Evolutionary conservation across 2,888 invertebrate species (phyloP).

Genomic region (Diplazon laetatorius): DNA sequence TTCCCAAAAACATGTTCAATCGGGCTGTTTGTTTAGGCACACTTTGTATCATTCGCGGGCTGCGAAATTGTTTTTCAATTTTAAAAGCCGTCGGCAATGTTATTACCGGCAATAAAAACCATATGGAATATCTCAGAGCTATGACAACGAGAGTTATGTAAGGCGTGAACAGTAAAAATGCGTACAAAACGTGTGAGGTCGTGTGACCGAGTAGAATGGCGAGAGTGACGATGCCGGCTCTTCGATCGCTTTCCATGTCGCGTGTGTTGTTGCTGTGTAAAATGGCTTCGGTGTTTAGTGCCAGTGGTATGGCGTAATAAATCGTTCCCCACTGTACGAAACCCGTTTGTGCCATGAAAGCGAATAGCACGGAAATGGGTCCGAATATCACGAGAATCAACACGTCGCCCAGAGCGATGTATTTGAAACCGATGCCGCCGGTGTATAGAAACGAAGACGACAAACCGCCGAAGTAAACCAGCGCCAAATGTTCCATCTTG

Average conservation of each 20-base stretch:
- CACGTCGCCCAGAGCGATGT: slow-evolving; percentile 97
- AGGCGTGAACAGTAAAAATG: slow-evolving; percentile 94
- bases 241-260: slow-evolving; percentile 93
- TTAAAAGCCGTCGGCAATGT: slow-evolving; percentile 95
- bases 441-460: slow-evolving; percentile 98
- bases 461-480: slow-evolving; percentile 97
- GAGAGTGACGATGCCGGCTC: slow-evolving; percentile 96
- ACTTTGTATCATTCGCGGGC: slow-evolving; percentile 89
- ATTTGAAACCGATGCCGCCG: slow-evolving; percentile 97
- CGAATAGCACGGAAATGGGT: slow-evolving; percentile 96
- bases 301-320: slow-evolving; percentile 96
- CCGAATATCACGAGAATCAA: slow-evolving; percentile 96
- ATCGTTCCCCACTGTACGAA: slow-evolving; percentile 95
- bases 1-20: slow-evolving; percentile 94
- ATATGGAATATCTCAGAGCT: slow-evolving; percentile 91
- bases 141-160: slow-evolving; percentile 95
- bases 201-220: slow-evolving; percentile 97
- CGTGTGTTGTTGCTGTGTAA: slow-evolving; percentile 97
- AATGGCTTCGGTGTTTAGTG: slow-evolving; percentile 97
- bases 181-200: slow-evolving; percentile 95
- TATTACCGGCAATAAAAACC: slow-evolving; percentile 94
- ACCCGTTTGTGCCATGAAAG: slow-evolving; percentile 96
- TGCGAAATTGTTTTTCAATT: slow-evolving; percentile 94
- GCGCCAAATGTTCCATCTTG: slow-evolving; percentile 96
- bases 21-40: slow-evolving; percentile 95